Percentiles rank a stretch among this genome's conserved stretches.
Conservation (phyloP, 2,113 vertebrate genomes). For the Vidua chalybeata region DNA sequence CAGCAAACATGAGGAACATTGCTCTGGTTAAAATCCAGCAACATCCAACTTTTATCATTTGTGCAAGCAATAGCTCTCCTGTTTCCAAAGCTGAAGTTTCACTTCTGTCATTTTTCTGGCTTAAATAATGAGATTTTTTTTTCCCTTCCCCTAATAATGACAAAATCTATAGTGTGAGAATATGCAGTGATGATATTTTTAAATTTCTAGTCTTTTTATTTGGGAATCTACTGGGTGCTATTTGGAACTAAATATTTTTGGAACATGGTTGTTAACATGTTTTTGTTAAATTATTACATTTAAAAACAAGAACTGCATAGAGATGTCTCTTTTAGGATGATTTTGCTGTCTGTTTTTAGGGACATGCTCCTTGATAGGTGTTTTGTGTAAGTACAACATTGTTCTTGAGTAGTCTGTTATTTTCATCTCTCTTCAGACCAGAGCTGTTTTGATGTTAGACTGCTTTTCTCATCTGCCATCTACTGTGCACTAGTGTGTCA, state of each 20-base stretch:
- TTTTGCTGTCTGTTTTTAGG: not conserved
- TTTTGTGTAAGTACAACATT: not conserved
- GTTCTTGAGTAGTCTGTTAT: not conserved
- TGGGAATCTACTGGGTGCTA: not conserved
- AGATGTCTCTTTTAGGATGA: not conserved
- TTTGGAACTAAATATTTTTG: not conserved
- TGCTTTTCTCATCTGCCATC: not conserved
- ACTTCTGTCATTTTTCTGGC: not conserved
- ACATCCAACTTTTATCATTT: not conserved
- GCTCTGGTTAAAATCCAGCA: slow-evolving; percentile 15
- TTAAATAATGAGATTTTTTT: not conserved
- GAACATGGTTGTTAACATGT: not conserved
- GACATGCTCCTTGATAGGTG: not conserved
- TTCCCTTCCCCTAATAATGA: not conserved
- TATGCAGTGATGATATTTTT: not conserved
- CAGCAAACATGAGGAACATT: not conserved
- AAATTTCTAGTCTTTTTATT: not conserved
- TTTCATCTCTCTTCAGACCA: not conserved
- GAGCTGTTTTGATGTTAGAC: not conserved
- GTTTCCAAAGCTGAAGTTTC: slow-evolving; percentile 4
- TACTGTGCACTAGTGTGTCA: not conserved
- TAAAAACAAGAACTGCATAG: not conserved
- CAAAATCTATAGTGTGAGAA: not conserved
- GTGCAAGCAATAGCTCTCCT: not conserved
- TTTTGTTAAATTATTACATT: not conserved